Conservation (phyloP, 2,113 vertebrate genomes). For the Lepus timidus region DNA sequence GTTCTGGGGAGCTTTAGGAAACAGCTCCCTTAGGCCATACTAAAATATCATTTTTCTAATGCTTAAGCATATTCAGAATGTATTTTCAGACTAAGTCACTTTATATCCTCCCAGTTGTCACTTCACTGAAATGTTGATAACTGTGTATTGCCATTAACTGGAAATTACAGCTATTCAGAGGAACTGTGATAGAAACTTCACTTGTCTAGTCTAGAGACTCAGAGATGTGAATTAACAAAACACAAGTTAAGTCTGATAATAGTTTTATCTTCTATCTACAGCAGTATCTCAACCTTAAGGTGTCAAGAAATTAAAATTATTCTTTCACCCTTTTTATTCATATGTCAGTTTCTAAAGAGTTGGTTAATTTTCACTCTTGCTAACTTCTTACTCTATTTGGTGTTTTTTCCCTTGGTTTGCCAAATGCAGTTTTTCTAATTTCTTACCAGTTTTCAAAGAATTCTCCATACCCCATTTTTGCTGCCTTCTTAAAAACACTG, state of each 20-base stretch:
- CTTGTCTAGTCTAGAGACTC: background rate
- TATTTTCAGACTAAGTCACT: constrained; percentile 44
- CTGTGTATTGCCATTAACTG: constrained; percentile 18
- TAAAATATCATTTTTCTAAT: constrained; percentile 4
- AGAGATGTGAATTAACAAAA: constrained; percentile 37
- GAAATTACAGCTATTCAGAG: constrained; percentile 1
- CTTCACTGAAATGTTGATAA: constrained; percentile 16
- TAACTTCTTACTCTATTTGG: background rate
- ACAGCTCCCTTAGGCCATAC: background rate
- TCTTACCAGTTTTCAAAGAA: constrained; percentile 16
- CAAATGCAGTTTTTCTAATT: constrained; percentile 14
- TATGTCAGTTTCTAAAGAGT: background rate
- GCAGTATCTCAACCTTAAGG: background rate
- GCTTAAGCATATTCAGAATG: constrained; percentile 14
- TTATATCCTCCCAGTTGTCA: background rate
- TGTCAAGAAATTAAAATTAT: background rate
- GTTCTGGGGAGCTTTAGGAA: background rate
- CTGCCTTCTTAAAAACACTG: background rate
- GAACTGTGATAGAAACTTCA: background rate
- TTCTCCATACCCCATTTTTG: background rate
- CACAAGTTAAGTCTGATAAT: background rate
- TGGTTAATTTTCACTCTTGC: background rate
- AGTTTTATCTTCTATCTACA: background rate
- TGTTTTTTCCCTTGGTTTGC: background rate
- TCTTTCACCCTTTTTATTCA: background rate